Base-by-base conservation (phyloP, 2,113 vertebrate species). In the Tapirus terrestris region DNA sequence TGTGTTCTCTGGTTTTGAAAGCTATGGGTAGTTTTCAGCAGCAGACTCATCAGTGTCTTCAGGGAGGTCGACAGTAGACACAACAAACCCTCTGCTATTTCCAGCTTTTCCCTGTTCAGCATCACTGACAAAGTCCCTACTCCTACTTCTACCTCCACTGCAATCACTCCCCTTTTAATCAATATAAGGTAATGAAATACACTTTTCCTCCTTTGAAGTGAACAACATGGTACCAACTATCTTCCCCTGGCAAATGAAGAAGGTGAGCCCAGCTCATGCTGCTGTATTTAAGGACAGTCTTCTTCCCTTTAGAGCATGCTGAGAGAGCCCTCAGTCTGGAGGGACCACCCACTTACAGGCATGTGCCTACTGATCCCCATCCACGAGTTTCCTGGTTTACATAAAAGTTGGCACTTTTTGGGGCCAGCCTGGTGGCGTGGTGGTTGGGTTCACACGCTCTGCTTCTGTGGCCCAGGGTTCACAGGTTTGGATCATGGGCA, bases 331-430 rank as follows among this genome's bases (percentile, higher is more conserved):
- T 48, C 21, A 75, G 65, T 33, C 79, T 48, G 36, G 21, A 20
- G 77, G 80, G 81, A 36, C 58, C 70, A 51, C 70, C 2, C 53
- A 39, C 36, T 65, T 56, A 33, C 12, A 77, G 20, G 56, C 3
- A 36, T 0, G 11, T 4, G 6, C 6, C 23, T n/a, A 25, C 21
- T 39, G 7, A 7, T 65, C 14, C n/a, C 58, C 9, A 6, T 43
- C 60, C 3, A 1, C 0, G 12, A 56, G 48, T 31, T 89, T 75
- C 56, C 45, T 63, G 92, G 39, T 45, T 87, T 83, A 83, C 48
- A 45, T 2, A 56, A 61, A 51, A 65, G 31, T 6, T 29, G 93
- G 60, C 43, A 39, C 51, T 86, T 93, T 88, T 48, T 39, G 39
- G 39, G 39, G 39, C 39, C 39, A 39, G 39, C 39, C 39, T 39